Conservation (phyloP, 2,797 vertebrate species). For the Crax fasciolata region DNA sequence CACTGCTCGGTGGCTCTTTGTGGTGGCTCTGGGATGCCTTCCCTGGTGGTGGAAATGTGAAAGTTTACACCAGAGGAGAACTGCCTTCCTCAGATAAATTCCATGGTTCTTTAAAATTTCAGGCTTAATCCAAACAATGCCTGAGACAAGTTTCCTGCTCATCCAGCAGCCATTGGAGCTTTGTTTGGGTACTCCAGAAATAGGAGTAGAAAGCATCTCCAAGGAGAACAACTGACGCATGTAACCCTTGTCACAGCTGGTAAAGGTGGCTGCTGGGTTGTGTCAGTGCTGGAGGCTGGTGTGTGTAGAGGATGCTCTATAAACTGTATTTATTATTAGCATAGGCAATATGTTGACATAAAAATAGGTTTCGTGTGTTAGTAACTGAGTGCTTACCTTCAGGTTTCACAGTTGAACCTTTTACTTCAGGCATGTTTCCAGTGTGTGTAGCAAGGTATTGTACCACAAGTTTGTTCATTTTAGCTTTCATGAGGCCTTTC, state of each 20-base stretch:
- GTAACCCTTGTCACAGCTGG: not conserved
- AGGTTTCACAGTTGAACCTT: conserved; percentile 7
- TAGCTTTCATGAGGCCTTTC: conserved; percentile 68
- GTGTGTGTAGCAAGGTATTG: not conserved
- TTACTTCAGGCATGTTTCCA: conserved; percentile 64
- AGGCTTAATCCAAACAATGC: not conserved
- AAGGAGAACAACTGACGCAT: not conserved
- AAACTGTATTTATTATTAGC: conserved; percentile 58
- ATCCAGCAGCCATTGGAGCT: not conserved
- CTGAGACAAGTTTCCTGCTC: rapidly evolving
- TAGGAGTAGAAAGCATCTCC: not conserved
- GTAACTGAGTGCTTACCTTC: conserved; percentile 19
- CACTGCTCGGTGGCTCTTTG: rapidly evolving
- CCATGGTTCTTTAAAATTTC: not conserved
- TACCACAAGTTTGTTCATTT: conserved; percentile 8
- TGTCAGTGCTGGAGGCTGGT: not conserved
- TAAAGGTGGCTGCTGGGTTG: not conserved
- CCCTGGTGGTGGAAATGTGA: not conserved
- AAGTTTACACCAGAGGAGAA: not conserved
- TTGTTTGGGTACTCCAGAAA: not conserved
- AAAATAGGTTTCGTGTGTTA: conserved; percentile 55
- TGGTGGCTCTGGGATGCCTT: rapidly evolving
- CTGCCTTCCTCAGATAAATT: not conserved
- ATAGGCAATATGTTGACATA: conserved; percentile 51
- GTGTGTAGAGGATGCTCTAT: conserved; percentile 27